Percentiles rank a stretch among this genome's conserved stretches.
phyloP scores from a whole-genome alignment of 64 coral and sea anemone genomes.

The Anthopleura sola region DNA sequence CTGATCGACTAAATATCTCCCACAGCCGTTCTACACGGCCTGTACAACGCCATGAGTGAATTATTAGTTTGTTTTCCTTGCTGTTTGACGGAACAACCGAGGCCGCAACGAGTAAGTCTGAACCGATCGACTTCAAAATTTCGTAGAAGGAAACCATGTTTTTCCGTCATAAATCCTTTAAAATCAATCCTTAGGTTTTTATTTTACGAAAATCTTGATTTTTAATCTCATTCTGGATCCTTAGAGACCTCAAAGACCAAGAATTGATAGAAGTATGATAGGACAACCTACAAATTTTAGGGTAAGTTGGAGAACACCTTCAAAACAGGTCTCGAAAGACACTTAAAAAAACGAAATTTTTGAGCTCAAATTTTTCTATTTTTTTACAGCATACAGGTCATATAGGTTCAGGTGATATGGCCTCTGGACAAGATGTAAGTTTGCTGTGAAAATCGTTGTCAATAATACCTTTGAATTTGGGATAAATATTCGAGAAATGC shows the following conservation, averaged over 20 bases:
- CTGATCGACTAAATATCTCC: background rate
- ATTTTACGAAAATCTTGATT: background rate
- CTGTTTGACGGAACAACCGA: constrained; percentile 18
- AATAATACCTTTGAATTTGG: background rate
- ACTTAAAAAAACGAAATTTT: background rate
- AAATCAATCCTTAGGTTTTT: background rate
- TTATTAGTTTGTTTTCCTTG: constrained; percentile 39
- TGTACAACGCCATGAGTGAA: constrained; percentile 27
- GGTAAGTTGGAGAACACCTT: background rate
- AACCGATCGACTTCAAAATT: background rate
- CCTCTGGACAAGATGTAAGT: constrained; percentile 26
- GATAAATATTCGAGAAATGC: background rate
- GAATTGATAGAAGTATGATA: constrained; percentile 30
- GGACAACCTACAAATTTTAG: constrained; percentile 20
- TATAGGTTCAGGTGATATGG: constrained; percentile 34
- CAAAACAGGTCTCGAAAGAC: background rate
- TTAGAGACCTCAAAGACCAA: constrained; percentile 27
- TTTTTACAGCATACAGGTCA: constrained; percentile 25
- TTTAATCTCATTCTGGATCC: background rate
- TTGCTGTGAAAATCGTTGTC: background rate
- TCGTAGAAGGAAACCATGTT: background rate
- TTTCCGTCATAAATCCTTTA: background rate
- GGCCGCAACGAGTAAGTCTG: constrained; percentile 19
- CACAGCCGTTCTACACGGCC: constrained; percentile 18
- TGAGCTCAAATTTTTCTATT: background rate